Evolutionary conservation across 2,113 vertebrate genomes (phyloP).

Genomic region (Lontra canadensis): DNA sequence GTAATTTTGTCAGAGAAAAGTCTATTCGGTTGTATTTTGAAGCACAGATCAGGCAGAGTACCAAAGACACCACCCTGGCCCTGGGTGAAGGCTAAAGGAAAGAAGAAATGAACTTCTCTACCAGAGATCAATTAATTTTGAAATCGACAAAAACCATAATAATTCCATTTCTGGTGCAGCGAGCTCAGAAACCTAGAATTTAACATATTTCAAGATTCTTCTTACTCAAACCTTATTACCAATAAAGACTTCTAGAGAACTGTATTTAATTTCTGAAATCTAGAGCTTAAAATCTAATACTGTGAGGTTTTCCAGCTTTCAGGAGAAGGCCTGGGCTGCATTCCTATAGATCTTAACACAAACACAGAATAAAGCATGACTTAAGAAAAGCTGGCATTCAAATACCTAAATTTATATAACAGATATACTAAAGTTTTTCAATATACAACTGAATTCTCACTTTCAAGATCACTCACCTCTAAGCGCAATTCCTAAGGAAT

Average conservation of each 20-base stretch:
- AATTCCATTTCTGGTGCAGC: neutral
- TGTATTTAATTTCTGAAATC: neutral
- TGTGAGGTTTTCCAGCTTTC: neutral
- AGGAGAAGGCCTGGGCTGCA: neutral
- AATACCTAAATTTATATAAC: conserved; percentile 20
- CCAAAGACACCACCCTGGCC: neutral
- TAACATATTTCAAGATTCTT: neutral
- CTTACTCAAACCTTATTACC: neutral
- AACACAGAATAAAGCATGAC: neutral
- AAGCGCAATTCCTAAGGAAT: neutral
- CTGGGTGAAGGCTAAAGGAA: neutral
- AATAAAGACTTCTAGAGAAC: neutral
- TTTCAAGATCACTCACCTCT: neutral
- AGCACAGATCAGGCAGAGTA: neutral
- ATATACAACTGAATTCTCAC: neutral
- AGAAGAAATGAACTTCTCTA: neutral
- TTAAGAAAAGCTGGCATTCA: neutral
- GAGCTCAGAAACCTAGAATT: neutral
- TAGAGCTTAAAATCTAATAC: neutral
- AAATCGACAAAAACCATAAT: neutral
- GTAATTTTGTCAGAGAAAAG: neutral
- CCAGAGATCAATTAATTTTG: neutral
- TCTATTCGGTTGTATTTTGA: neutral
- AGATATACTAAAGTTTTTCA: neutral
- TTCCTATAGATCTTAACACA: neutral